These are phyloP conservation scores for Antedon mediterranea DNA, from an alignment of 53 echinoderm and acorn worm species.

Conservation along the genomic window DNA sequence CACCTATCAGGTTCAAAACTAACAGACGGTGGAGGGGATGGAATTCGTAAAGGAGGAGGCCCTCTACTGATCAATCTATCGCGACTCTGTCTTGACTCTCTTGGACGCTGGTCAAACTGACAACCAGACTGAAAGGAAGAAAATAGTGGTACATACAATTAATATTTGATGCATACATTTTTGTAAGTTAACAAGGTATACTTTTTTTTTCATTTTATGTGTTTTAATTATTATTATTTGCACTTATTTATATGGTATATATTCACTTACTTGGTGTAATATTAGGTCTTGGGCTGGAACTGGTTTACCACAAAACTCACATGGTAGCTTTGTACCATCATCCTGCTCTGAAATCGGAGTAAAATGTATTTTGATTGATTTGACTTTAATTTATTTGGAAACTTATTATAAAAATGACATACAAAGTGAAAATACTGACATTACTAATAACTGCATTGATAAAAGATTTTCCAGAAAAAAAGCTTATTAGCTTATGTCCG, in stretches of 20 bases:
- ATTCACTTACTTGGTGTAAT: conserved; percentile 40
- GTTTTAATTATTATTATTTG: too few species aligned
- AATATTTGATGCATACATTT: too few species aligned
- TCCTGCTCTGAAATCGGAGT: neutral
- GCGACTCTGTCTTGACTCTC: neutral
- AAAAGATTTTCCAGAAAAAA: too few species aligned
- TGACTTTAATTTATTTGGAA: too few species aligned
- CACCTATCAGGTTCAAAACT: neutral
- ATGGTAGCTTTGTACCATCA: conserved; percentile 40
- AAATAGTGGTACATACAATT: too few species aligned
- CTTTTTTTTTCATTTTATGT: too few species aligned
- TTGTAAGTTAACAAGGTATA: too few species aligned
- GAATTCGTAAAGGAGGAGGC: neutral
- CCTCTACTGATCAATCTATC: neutral
- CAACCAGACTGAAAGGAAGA: neutral
- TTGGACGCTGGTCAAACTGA: neutral
- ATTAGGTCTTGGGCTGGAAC: conserved; percentile 34
- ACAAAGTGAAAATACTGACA: too few species aligned
- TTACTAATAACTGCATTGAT: too few species aligned
- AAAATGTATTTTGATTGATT: neutral
- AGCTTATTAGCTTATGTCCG: too few species aligned
- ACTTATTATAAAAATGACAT: too few species aligned
- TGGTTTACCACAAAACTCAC: conserved; percentile 60
- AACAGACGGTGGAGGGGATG: neutral
- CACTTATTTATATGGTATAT: too few species aligned